Evolutionary conservation across 2,888 invertebrate species (phyloP), one percentile per base, ranked within the genome.

Genomic region (Metacarcinus magister): DNA sequence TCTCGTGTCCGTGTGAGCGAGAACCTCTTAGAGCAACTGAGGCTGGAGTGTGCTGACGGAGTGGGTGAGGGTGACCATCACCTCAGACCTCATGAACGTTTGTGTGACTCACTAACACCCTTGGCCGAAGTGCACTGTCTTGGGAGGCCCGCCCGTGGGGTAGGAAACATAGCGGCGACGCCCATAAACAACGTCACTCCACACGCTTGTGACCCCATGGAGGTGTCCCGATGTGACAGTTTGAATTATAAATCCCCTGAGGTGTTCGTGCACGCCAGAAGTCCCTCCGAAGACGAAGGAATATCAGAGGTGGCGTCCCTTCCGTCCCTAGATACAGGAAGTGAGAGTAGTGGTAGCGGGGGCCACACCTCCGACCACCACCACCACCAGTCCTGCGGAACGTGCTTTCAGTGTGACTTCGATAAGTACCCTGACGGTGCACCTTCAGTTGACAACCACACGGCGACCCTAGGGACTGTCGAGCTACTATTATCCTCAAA

Each of bases 201-300:
- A 28, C 10, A 23, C n/a, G n/a, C 28, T 7, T n/a, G 28, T 28
- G 75, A 75, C 60, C 10, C 23, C 54, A 54, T 5, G 39, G 28
- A 43, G 8, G 10, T 13, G 32, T 16, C 87, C 16, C 39, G 10
- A 3, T 13, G 87, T 87, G 87, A 39, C 39, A 19, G 39, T 39
- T 0, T 87, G 19, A 28, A 39, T 16, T 10, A 5, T 10, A 39
- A 39, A 10, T 16, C 19, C 87, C 87, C 16, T 13, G 87, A 32
- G 16, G 87, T 16, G 87, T 39, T 32, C 10, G 10, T 39, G 32
- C 87, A 87, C 87, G 16, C 39, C 32, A 87, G 87, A 87, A 87
- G 39, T 87, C 87, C 91, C 90, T 87, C 93, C 8, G 95, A 95
- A n/a, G 95, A 95, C n/a, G 95, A 95, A 28, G 95, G 95, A 5